Evolutionary conservation across 1,140 invertebrate genomes (phyloP), one percentile per base, ranked within the genome.

Genomic region (Dinoponera quadriceps): DNA sequence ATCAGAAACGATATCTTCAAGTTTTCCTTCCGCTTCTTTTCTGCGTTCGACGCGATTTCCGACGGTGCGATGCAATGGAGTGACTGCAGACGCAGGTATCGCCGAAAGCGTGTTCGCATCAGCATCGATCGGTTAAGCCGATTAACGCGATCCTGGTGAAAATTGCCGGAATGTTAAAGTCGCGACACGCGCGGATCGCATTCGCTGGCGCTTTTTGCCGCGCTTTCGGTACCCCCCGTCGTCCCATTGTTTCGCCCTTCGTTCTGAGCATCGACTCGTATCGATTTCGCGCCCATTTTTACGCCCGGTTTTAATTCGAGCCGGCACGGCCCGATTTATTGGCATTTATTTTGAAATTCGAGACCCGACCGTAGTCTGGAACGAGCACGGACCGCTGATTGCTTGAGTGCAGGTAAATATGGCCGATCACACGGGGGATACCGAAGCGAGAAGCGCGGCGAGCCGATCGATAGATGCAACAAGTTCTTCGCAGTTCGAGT

Each of bases 281-380:
- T 91, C 89, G 85, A 88, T 91, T 90, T 90, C 85, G 71, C 87
- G 66, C 75, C 82, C 55, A 89, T 72, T 83, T 85, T 69, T 78
- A 82, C 82, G 81, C 82, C 84, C 85, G 73, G 60, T 84, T 90
- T 88, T 88, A 87, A 92, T 92, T 91, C 65, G 85, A 77, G 63
- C 72, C 86, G 88, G 69, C 73, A 60, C 78, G 89, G 82, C 86
- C 83, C 80, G 88, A 91, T 92, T 92, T 90, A 91, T 91, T 69
- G 88, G 82, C 85, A 90, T 93, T 92, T 89, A 90, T 89, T 89
- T 90, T 90, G 90, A 92, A 91, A 93, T 91, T 75, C 80, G 90
- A 92, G 69, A 68, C 66, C 29, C 49, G 60, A 89, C 73, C 80
- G 89, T 90, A 78, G 59, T 57, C 38, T 63, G 68, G 66, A 80